Conservation (phyloP, 2,888 invertebrate species). For the Acanthosepion lycidas region DNA sequence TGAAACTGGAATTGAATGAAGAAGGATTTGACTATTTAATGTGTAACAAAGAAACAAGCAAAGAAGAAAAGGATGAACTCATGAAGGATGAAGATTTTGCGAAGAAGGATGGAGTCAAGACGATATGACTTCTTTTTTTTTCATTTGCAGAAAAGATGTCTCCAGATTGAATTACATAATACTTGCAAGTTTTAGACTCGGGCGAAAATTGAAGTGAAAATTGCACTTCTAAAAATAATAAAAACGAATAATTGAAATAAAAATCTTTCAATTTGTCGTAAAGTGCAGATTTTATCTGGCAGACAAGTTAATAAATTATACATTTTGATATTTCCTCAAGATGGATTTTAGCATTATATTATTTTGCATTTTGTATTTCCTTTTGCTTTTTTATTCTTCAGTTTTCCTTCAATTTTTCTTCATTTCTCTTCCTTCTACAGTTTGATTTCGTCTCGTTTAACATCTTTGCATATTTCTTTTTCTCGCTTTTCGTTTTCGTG, state of each 20-base stretch:
- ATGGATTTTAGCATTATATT: not conserved
- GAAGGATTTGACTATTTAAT: no score
- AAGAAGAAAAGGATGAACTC: not conserved
- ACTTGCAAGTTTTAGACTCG: not conserved
- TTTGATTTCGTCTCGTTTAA: not conserved
- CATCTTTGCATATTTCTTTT: not conserved
- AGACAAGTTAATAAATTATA: not conserved
- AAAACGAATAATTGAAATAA: not conserved
- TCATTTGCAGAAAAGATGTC: not conserved
- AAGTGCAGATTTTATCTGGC: not conserved
- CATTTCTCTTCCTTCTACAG: not conserved
- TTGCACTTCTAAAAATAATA: not conserved
- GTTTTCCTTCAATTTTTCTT: not conserved
- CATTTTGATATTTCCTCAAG: not conserved
- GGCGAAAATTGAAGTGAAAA: not conserved
- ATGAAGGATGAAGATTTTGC: no score
- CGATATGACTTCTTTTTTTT: not conserved
- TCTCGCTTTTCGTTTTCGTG: accelerated
- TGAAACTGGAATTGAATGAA: no score
- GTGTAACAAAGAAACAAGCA: no score
- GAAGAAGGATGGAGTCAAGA: no score
- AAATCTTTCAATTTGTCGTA: constrained; percentile 6
- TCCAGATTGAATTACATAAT: not conserved
- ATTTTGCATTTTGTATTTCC: not conserved
- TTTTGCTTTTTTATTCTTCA: not conserved